Conservation (phyloP, 2,888 invertebrate genomes). For the Hipparchia semele region DNA sequence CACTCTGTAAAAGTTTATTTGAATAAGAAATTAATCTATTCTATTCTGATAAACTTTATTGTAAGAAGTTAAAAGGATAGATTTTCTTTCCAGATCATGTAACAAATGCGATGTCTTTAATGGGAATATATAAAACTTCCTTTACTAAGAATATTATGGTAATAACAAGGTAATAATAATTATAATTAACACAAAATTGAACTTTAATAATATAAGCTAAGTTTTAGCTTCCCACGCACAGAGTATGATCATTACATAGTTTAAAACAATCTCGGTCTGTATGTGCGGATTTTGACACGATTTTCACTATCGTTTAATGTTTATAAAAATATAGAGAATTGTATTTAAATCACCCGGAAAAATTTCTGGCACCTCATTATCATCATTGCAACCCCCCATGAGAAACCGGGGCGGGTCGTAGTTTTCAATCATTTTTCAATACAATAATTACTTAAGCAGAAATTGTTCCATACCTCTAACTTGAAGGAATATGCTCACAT, state of each 20-base stretch:
- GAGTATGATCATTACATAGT: neutral
- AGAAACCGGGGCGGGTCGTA: no score
- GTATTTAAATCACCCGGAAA: no score
- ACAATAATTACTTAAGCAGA: no score
- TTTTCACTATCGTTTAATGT: no score
- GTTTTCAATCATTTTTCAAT: no score
- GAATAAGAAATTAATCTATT: no score
- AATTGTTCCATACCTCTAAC: neutral
- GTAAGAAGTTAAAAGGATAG: no score
- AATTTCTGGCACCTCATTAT: neutral
- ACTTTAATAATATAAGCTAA: slow-evolving; percentile 13
- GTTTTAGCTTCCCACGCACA: neutral
- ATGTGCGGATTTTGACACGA: no score
- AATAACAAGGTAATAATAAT: slow-evolving; percentile 3
- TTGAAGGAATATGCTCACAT: neutral
- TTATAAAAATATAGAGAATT: no score
- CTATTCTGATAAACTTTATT: no score
- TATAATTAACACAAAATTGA: slow-evolving; percentile 8
- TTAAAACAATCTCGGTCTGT: neutral
- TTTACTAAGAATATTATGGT: slow-evolving; percentile 12
- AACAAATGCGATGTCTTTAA: slow-evolving; percentile 6
- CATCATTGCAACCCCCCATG: no score
- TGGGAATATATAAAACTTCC: neutral
- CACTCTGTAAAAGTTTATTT: no score
- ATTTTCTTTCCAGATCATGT: neutral